phyloP scores from a whole-genome alignment of 35 echinoderm and acorn worm genomes.

The Heliocidaris tuberculata region DNA sequence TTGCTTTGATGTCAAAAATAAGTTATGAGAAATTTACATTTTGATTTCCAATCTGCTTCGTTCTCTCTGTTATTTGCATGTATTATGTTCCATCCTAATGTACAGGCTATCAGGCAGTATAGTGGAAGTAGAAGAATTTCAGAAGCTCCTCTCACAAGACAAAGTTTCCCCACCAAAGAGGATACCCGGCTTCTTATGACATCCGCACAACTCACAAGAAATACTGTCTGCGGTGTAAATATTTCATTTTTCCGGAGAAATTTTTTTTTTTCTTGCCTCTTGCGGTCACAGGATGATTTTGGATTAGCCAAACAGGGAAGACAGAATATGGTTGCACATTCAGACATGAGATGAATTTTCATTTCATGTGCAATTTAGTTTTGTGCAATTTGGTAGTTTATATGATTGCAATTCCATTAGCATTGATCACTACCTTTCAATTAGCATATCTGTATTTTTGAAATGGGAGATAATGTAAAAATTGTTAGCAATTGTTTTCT shows the following conservation, averaged over 20 bases:
- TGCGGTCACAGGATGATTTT: not conserved
- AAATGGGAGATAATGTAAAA: not conserved
- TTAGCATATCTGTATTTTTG: not conserved
- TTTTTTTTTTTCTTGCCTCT: not conserved
- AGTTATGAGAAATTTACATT: not conserved
- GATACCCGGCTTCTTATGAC: conserved; percentile 30
- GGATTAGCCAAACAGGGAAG: not conserved
- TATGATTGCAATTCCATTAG: not conserved
- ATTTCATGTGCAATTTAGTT: not conserved
- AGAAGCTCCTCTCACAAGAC: conserved; percentile 42
- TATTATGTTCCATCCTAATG: not conserved
- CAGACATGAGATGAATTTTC: not conserved
- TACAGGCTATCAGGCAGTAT: conserved; percentile 54
- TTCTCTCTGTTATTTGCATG: not conserved
- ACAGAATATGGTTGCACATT: not conserved
- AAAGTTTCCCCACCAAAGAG: not conserved
- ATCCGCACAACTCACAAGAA: not conserved
- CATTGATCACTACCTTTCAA: not conserved
- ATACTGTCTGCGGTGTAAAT: not conserved
- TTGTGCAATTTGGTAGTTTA: not conserved
- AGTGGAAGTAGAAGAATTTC: conserved; percentile 44
- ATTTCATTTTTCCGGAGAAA: not conserved
- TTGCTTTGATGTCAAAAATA: not conserved
- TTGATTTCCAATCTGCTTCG: not conserved
- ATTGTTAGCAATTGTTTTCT: too few relatives aligned